Base-by-base conservation (phyloP, 2,113 vertebrate genomes). In the Carassius gibelio region DNA sequence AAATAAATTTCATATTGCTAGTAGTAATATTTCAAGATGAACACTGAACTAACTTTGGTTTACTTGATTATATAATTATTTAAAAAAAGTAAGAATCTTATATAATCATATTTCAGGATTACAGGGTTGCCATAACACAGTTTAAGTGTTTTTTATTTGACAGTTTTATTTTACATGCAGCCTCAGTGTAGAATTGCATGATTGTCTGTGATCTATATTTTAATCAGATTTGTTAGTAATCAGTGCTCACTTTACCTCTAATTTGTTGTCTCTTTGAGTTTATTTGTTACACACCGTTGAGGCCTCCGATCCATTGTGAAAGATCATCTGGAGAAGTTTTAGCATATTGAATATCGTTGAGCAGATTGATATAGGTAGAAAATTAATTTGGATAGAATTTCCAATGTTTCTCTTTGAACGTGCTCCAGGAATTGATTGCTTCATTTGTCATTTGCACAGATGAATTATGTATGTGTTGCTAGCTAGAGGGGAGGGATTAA, bases 391-490 rank as follows among this genome's bases (percentile, higher is more conserved):
- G 89, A 89, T 69, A 83, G 90, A 86, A 89, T 91, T 90, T 91
- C 83, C 92, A 91, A 87, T 88, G 90, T 91, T 92, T 90, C 88
- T 89, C 83, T 92, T 93, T 93, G 91, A 92, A 91, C 88, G 88
- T 91, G 87, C 87, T 90, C 89, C 89, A 85, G 23, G 84, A 91
- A 90, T 92, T 92, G 91, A 93, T 93, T 92, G 92, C 90, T 90
- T 92, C 91, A 90, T 93, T 93, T 92, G 91, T 93, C 92, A 93
- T 90, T 92, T 90, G 88, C 86, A 88, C 90, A 89, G 91, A 93
- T 94, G 89, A 92, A 94, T 93, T 92, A 94, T 94, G 92, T 89
- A 93, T 93, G 90, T 90, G 83, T 88, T 82, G 10, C 77, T 89
- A 91, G 91, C 90, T 85, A 34, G 66, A 82, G 90, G 86, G 59